A percentile compares a stretch with the other conserved stretches of the same genome.
Evolutionary conservation across 2,797 vertebrate species (phyloP).

Genomic region (Semaprochilodus insignis): DNA sequence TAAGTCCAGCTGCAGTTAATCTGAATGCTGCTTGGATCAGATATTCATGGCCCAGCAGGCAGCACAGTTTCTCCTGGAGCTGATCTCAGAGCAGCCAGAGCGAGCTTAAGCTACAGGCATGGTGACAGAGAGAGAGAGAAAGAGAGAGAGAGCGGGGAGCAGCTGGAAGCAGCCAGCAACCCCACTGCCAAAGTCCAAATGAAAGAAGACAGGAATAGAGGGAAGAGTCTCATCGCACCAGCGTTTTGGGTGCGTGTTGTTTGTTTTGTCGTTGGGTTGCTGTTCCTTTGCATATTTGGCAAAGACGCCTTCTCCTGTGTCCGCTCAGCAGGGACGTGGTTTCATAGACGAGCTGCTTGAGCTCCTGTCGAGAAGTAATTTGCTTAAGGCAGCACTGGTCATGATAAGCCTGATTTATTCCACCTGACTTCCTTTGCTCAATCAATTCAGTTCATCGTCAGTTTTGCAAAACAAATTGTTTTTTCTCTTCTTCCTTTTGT

Average conservation of each 20-base stretch:
- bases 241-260: conserved; percentile 2
- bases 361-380: neutral
- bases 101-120: conserved; percentile 38
- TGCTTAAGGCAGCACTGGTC: neutral
- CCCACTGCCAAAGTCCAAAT: conserved; percentile 33
- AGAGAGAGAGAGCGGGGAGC: conserved; percentile 21
- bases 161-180: conserved; percentile 24
- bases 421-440: conserved; percentile 6
- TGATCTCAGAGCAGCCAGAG: conserved; percentile 41
- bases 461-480: neutral
- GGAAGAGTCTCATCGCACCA: neutral
- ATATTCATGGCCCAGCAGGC: conserved; percentile 54
- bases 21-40: conserved; percentile 49
- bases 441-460: conserved; percentile 9
- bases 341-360: conserved; percentile 3
- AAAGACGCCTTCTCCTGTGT: neutral
- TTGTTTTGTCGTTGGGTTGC: conserved; percentile 10
- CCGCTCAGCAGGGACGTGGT: neutral
- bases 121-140: neutral
- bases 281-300: conserved; percentile 16
- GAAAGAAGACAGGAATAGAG: conserved; percentile 38
- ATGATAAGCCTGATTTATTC: conserved; percentile 14
- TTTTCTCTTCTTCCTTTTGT: neutral
- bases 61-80: conserved; percentile 28
- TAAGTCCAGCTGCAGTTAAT: conserved; percentile 53